Evolutionary conservation across 1,140 invertebrate genomes (phyloP).

Genomic region (Meloidogyne hapla): DNA sequence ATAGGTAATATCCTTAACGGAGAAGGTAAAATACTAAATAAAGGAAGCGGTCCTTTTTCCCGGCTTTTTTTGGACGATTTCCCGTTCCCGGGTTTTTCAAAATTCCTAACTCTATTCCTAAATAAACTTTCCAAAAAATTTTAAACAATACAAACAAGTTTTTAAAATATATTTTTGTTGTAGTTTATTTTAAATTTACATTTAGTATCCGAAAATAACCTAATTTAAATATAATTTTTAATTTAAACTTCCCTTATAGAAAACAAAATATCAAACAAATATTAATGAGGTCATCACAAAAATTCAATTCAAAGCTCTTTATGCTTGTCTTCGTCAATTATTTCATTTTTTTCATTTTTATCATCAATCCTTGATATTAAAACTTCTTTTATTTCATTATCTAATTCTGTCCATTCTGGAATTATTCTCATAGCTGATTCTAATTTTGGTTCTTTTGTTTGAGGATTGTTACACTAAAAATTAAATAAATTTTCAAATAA

Average conservation of each 20-base stretch:
- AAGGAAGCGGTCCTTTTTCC: no score
- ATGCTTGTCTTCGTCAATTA: not conserved
- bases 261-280: no score
- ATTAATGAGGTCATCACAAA: not conserved
- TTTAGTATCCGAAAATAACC: no score
- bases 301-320: not conserved
- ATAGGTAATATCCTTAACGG: not conserved
- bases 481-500: not conserved
- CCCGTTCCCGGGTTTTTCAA: no score
- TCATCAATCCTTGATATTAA: not conserved
- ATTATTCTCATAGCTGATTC: slow-evolving; percentile 93
- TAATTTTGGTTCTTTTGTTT: slow-evolving; percentile 97
- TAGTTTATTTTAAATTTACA: no score
- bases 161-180: no score
- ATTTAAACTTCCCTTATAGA: no score
- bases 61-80: no score
- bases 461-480: slow-evolving; percentile 92
- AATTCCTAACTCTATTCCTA: no score
- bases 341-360: not conserved
- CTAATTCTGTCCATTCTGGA: slow-evolving; percentile 93
- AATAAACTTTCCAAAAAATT: no score
- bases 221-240: no score
- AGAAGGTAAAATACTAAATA: not conserved
- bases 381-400: slow-evolving; percentile 76
- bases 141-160: no score